Conservation (phyloP, 2,797 vertebrate species). For the Scleropages formosus region DNA sequence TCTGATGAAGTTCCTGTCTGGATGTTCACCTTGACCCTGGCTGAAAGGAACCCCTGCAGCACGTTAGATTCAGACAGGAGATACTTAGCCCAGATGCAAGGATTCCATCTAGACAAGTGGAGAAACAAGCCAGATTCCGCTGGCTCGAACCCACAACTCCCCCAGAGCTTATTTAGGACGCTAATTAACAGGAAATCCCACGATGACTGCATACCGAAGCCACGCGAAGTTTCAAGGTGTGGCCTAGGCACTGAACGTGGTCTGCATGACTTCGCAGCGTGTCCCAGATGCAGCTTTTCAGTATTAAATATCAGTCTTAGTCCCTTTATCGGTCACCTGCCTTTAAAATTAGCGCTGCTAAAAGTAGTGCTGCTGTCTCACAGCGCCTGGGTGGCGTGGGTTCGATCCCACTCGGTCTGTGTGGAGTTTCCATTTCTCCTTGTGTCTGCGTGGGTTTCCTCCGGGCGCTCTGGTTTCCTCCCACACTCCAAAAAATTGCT, state of each 20-base stretch:
- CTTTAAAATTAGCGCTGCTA: background rate
- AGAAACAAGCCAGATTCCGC: background rate
- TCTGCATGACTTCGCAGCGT: background rate
- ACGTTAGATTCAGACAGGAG: background rate
- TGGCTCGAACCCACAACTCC: background rate
- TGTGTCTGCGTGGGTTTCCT: too few relatives aligned
- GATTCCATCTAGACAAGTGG: too few relatives aligned
- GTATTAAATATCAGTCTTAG: conserved; percentile 17
- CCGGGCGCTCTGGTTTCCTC: too few relatives aligned
- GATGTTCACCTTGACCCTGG: background rate
- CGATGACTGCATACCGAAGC: background rate
- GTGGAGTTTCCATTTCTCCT: too few relatives aligned
- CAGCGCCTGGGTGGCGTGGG: too few relatives aligned
- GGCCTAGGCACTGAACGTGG: background rate
- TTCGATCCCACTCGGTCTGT: too few relatives aligned
- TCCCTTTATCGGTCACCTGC: conserved; percentile 9
- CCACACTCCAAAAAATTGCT: too few relatives aligned
- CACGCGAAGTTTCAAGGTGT: background rate
- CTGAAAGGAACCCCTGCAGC: background rate
- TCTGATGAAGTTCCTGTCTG: too few relatives aligned
- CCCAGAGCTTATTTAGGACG: background rate
- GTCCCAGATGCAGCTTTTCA: background rate
- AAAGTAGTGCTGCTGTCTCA: background rate
- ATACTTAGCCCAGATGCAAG: background rate
- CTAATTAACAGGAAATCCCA: conserved; percentile 13